A percentile compares a stretch with the other conserved stretches of the same genome.
These are phyloP conservation scores for Eupelmus urozonus DNA, from an alignment of 2,888 invertebrate species.

Conservation along the genomic window DNA sequence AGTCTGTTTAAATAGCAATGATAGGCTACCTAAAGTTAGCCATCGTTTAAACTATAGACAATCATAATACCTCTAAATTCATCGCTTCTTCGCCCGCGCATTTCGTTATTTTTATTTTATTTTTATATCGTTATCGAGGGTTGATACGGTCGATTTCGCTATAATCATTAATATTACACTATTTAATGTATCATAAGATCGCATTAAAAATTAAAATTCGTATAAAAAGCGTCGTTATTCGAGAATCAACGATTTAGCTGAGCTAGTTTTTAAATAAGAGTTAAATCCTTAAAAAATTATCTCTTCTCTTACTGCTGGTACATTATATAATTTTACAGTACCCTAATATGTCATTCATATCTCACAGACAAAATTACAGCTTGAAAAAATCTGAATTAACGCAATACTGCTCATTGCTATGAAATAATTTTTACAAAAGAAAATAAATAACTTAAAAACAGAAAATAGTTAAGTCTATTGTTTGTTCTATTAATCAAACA, in stretches of 20 bases:
- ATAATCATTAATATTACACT: slow-evolving; percentile 68
- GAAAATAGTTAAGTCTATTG: slow-evolving; percentile 53
- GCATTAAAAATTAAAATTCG: slow-evolving; percentile 76
- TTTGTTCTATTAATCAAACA: slow-evolving; percentile 44
- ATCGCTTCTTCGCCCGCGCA: slow-evolving; percentile 61
- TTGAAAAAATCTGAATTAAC: slow-evolving; percentile 50
- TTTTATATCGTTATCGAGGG: slow-evolving; percentile 67
- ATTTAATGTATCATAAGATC: slow-evolving; percentile 71
- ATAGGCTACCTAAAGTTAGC: slow-evolving; percentile 73
- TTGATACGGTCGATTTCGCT: slow-evolving; percentile 64
- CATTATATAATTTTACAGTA: slow-evolving; percentile 50
- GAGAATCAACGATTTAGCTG: slow-evolving; percentile 71
- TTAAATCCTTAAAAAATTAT: slow-evolving; percentile 74
- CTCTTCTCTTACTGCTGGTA: slow-evolving; percentile 59
- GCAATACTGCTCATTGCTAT: slow-evolving; percentile 54
- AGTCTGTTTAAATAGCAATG: slow-evolving; percentile 77
- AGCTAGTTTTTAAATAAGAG: slow-evolving; percentile 72
- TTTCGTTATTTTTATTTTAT: slow-evolving; percentile 58
- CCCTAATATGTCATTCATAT: slow-evolving; percentile 43
- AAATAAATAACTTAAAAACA: slow-evolving; percentile 46
- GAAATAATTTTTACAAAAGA: slow-evolving; percentile 56
- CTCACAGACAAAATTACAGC: slow-evolving; percentile 44
- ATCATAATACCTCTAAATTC: slow-evolving; percentile 71
- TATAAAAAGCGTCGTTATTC: slow-evolving; percentile 76
- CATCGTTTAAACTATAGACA: slow-evolving; percentile 76